phyloP scores from a whole-genome alignment of 1,140 invertebrate species.

The Eciton burchellii region DNA sequence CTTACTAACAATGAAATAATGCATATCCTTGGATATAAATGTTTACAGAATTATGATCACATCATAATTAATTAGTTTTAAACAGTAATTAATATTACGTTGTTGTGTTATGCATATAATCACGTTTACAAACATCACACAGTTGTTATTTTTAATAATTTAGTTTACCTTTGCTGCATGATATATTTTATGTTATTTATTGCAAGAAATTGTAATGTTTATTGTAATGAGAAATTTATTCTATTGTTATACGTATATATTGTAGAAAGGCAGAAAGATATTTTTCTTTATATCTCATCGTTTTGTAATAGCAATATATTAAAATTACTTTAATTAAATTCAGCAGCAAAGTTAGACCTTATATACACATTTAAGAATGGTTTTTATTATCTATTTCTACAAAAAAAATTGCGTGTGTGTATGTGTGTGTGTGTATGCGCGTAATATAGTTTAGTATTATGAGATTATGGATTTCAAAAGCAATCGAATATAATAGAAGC shows the following conservation, averaged over 20 bases:
- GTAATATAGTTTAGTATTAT: constrained; percentile 42
- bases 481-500: constrained; percentile 56
- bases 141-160: constrained; percentile 56
- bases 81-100: constrained; percentile 64
- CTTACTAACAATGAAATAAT: constrained; percentile 70
- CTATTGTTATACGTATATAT: constrained; percentile 37
- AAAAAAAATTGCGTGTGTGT: no score
- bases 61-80: constrained; percentile 71
- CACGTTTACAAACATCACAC: constrained; percentile 45
- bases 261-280: background rate
- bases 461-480: constrained; percentile 46
- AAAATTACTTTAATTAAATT: constrained; percentile 59
- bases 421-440: background rate
- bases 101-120: constrained; percentile 63
- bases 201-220: constrained; percentile 21
- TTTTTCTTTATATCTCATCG: constrained; percentile 21
- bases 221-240: constrained; percentile 15
- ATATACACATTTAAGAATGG: constrained; percentile 60
- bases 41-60: constrained; percentile 68
- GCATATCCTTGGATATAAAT: constrained; percentile 75
- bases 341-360: constrained; percentile 62
- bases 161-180: constrained; percentile 69
- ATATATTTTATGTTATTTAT: constrained; percentile 52
- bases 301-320: constrained; percentile 30
- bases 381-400: constrained; percentile 59